Evolutionary conservation across 2,113 vertebrate genomes (phyloP).

Genomic region (Tinamus guttatus): DNA sequence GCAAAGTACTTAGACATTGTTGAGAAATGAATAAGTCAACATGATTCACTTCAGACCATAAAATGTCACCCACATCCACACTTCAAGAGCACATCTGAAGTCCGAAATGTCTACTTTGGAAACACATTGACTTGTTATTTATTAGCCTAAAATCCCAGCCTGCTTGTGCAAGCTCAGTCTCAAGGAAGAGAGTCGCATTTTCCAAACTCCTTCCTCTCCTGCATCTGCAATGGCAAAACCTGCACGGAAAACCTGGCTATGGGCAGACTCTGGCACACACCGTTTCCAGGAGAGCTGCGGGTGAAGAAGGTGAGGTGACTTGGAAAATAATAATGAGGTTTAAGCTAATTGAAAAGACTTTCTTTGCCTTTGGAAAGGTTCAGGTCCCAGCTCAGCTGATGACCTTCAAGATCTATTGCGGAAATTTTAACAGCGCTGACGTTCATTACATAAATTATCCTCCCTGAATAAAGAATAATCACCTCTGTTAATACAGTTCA

Average conservation of each 20-base stretch:
- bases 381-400: neutral
- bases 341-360: conserved; percentile 37
- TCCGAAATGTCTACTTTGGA: neutral
- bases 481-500: conserved; percentile 21
- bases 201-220: neutral
- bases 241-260: neutral
- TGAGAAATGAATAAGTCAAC: neutral
- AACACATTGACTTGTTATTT: neutral
- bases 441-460: neutral
- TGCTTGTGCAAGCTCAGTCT: neutral
- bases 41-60: neutral
- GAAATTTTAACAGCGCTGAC: neutral
- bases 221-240: accelerated
- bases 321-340: neutral
- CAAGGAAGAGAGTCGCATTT: neutral
- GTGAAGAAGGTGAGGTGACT: neutral
- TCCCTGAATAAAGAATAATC: neutral
- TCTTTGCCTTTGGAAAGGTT: conserved; percentile 43
- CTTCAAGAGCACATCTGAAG: neutral
- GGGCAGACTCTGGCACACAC: neutral
- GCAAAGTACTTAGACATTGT: neutral
- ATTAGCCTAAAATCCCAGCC: neutral
- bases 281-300: neutral
- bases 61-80: neutral
- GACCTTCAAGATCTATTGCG: conserved; percentile 13